Conservation (phyloP, 1,140 invertebrate species). For the Anoplophora glabripennis region DNA sequence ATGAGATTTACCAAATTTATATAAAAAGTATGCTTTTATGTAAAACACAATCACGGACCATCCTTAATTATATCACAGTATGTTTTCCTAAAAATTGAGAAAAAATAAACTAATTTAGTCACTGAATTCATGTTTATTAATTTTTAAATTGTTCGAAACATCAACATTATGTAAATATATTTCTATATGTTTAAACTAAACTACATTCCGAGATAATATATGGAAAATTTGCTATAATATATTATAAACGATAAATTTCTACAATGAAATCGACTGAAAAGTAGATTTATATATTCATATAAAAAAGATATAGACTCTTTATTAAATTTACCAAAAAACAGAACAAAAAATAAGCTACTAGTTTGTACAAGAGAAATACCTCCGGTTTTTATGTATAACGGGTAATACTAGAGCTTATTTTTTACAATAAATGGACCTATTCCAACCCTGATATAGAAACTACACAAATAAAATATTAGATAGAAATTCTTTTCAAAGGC, state of each 20-base stretch:
- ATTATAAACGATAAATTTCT: not conserved
- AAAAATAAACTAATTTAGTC: not conserved
- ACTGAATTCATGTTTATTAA: conserved; percentile 5
- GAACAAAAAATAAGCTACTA: conserved; percentile 13
- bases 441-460: conserved; percentile 23
- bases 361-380: conserved; percentile 3
- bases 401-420: conserved; percentile 16
- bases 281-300: not conserved
- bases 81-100: not conserved
- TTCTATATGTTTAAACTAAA: not conserved
- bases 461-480: conserved; percentile 5
- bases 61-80: too few species aligned
- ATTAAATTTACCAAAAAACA: not conserved
- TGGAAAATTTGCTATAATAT: conserved; percentile 3
- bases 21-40: too few species aligned
- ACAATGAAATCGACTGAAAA: not conserved
- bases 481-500: conserved; percentile 21
- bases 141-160: not conserved
- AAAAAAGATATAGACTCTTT: not conserved
- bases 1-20: too few species aligned
- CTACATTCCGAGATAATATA: not conserved
- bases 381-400: not conserved
- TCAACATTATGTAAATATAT: conserved; percentile 20
- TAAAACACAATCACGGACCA: too few species aligned
- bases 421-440: conserved; percentile 29